Evolutionary conservation across 2,797 vertebrate genomes (phyloP), one percentile per base, ranked within the genome.

Genomic region (Nyctalus aviator): DNA sequence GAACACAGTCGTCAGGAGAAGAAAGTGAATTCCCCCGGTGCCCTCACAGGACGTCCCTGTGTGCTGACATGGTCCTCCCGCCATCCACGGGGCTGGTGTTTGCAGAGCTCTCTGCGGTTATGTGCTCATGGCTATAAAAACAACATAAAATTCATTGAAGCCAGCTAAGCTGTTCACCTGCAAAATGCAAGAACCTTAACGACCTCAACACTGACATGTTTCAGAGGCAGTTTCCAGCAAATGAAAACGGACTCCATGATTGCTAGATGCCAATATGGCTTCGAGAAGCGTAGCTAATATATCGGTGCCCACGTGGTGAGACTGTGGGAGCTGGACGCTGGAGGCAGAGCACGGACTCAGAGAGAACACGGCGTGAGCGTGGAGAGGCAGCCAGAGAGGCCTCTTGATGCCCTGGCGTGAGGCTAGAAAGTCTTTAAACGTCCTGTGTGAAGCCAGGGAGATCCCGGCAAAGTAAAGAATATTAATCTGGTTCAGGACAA

Each of bases 111-210:
- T 94, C 79, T 95, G 75, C 86, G 71, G 84, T 89, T 94, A 81
- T 93, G 91, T 32, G 48, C 46, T 95, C 90, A 89, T 64, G 72
- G 89, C 93, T 89, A 87, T 89, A 75, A 94, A 94, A 94, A 35
- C 50, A 89, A 64, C 57, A 87, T 90, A 94, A 76, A 93, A 89
- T 91, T 30, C 76, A 89, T 73, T 87, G 62, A 76, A 41, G 41
- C 89, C 86, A 35, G 86, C 84, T 66, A 90, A 84, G 25, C 64
- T 75, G 64, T 59, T 89, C 87, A 92, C 57, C 35, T 81, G 32
- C 27, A 88, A 94, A 94, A 77, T 84, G 64, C 82, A 84, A 92
- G 37, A 9, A 2, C 44, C 30, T 53, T 55, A 79, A 57, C 73
- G 27, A 81, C 48, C 18, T 81, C 77, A 71, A 17, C n/a, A 23